Base-by-base conservation (phyloP, 1,140 invertebrate genomes). In the Heliothis subflexa region DNA sequence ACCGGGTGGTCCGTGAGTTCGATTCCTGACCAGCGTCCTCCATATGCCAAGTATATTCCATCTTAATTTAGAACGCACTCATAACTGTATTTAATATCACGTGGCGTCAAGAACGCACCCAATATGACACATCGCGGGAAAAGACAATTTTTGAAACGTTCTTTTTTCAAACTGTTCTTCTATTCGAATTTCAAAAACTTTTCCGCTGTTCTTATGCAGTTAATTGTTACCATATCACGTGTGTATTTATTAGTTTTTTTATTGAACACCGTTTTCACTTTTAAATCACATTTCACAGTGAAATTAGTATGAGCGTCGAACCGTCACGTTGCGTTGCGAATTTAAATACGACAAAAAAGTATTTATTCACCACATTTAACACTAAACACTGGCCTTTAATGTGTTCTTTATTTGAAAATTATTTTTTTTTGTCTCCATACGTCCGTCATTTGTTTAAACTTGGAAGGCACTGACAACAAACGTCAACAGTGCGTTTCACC, bases 31-130 rank as follows among this genome's bases (percentile, higher is more conserved):
- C 84, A 28, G 76, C 62, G 62, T 92, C 90, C 83, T 91, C 92
- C 83, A 94, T 90, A 81, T 93, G 90, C 92, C 91, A 94, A 72
- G 91, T 81, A 83, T 93, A 94, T 91, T 94, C 92, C 92, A 94
- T 94, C 83, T 88, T 93, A 83, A 82, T 33, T 59, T 81, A 88
- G 78, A 80, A 68, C 78, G 79, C 84, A 83, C 59, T 78, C 85
- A 88, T 88, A 49, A 78, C 57, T 28, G 57, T 28, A 28, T 55
- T 28, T 76, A 71, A 25, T 62, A 79, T 89, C 82, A 91, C 78
- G 91, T 93, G 16, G 85, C 90, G 70, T 94, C 91, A 74, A 92
- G 75, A 50, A 82, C 84, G 62, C 85, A 89, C 40, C 85, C 86
- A 64, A 78, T 77, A 75, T 80, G 74, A 85, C 85, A 88, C 90